Percentiles rank a stretch among this genome's conserved stretches.
Conservation (phyloP, 2,888 invertebrate genomes). For the Lasioglossum marginatum region DNA sequence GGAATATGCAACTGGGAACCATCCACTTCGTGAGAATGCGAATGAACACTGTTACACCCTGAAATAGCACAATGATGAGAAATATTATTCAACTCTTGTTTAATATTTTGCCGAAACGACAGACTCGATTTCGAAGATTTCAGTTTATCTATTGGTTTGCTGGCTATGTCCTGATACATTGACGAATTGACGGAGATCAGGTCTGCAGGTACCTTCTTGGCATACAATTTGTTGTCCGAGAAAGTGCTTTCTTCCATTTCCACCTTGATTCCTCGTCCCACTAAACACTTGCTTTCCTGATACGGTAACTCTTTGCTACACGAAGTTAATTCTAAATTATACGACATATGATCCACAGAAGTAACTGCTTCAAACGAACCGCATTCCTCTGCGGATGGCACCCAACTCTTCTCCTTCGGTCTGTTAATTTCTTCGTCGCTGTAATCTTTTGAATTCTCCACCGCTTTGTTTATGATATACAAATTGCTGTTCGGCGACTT, state of each 20-base stretch:
- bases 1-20: conserved; percentile 71
- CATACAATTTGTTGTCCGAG: conserved; percentile 61
- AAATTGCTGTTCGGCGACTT: conserved; percentile 83
- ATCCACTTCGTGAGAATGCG: conserved; percentile 69
- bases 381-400: conserved; percentile 47
- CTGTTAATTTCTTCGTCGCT: conserved; percentile 70
- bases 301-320: conserved; percentile 63
- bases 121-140: conserved; percentile 62
- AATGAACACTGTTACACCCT: conserved; percentile 62
- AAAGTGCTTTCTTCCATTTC: conserved; percentile 63
- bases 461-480: conserved; percentile 83
- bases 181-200: conserved; percentile 49
- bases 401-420: conserved; percentile 57
- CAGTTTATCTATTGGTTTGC: conserved; percentile 61
- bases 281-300: conserved; percentile 58
- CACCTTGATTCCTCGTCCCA: conserved; percentile 66
- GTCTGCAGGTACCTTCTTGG: conserved; percentile 57
- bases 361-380: conserved; percentile 59
- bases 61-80: conserved; percentile 69
- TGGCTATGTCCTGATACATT: conserved; percentile 57
- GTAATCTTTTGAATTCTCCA: conserved; percentile 71
- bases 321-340: conserved; percentile 61
- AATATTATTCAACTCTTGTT: conserved; percentile 69
- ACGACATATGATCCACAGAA: conserved; percentile 54
- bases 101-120: conserved; percentile 64